These are phyloP conservation scores for Helicolenus hilgendorfi DNA, from an alignment of 2,797 vertebrate species.

Conservation along the genomic window DNA sequence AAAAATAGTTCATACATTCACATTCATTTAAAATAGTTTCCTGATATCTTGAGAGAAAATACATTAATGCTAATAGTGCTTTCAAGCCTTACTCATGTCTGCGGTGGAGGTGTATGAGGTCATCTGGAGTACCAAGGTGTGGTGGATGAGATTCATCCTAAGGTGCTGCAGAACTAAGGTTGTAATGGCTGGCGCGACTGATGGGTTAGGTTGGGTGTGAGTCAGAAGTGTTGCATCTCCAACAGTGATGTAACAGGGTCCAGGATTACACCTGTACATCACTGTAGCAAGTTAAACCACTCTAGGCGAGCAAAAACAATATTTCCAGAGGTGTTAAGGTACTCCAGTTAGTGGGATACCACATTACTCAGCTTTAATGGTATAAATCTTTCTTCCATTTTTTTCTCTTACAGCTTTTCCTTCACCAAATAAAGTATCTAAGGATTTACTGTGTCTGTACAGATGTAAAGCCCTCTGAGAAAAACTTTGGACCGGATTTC, in stretches of 20 bases:
- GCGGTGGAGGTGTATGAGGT: not conserved
- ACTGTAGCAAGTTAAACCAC: not conserved
- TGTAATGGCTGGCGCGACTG: fast-evolving
- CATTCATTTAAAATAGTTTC: not conserved
- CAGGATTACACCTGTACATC: not conserved
- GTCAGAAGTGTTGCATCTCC: not conserved
- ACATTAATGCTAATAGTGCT: not conserved
- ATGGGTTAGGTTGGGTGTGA: not conserved
- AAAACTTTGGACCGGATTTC: not conserved
- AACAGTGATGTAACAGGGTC: not conserved
- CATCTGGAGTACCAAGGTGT: not conserved
- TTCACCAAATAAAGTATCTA: not conserved
- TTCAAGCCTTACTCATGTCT: not conserved
- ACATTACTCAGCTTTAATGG: not conserved
- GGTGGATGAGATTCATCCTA: not conserved
- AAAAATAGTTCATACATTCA: not conserved
- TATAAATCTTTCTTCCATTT: not conserved
- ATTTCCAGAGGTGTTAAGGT: not conserved
- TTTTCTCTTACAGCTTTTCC: not conserved
- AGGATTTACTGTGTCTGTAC: not conserved
- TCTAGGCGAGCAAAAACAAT: not conserved
- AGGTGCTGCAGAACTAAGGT: not conserved
- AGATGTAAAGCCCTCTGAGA: too few relatives aligned
- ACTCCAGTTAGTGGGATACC: not conserved
- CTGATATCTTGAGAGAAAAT: not conserved